A percentile compares a stretch with the other conserved stretches of the same genome.
Conservation (phyloP, 2,888 invertebrate genomes). For the Amitus sp. region DNA sequence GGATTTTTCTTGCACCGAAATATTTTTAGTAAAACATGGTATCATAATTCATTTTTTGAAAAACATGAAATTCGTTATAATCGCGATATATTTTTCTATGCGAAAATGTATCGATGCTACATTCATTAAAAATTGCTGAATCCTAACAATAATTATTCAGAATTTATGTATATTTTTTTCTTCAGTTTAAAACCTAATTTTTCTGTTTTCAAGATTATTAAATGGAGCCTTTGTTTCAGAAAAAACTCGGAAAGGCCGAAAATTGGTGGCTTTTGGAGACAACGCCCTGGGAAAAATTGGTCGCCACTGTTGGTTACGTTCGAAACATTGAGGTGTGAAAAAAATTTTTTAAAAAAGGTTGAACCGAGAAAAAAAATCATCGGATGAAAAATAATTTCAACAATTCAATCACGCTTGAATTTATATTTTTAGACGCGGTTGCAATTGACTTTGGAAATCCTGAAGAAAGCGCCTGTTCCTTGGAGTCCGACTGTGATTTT, state of each 20-base stretch:
- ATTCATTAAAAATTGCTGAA: no score
- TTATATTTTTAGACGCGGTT: slow-evolving; percentile 50
- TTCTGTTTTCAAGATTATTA: no score
- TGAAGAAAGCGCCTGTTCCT: slow-evolving; percentile 62
- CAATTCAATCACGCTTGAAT: background rate
- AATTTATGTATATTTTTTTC: no score
- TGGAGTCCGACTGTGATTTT: slow-evolving; percentile 59
- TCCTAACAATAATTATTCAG: no score
- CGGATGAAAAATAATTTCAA: background rate
- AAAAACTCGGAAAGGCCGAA: slow-evolving; percentile 50
- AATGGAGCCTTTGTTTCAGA: slow-evolving; percentile 36
- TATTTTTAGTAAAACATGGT: no score
- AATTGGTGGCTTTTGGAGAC: slow-evolving; percentile 60
- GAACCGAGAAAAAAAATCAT: no score
- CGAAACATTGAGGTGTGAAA: slow-evolving; percentile 54
- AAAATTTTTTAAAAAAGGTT: slow-evolving; percentile 7
- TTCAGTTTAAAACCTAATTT: no score
- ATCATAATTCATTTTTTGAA: no score
- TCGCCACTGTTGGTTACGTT: slow-evolving; percentile 53
- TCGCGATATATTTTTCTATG: no score
- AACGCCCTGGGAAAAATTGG: slow-evolving; percentile 60
- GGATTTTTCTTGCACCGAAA: no score
- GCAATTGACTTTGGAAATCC: slow-evolving; percentile 53
- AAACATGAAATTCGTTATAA: no score
- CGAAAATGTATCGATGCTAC: no score